A percentile compares a stretch with the other conserved stretches of the same genome.
Conservation (phyloP, 64 coral and sea anemone species). For the Montipora capricornis region DNA sequence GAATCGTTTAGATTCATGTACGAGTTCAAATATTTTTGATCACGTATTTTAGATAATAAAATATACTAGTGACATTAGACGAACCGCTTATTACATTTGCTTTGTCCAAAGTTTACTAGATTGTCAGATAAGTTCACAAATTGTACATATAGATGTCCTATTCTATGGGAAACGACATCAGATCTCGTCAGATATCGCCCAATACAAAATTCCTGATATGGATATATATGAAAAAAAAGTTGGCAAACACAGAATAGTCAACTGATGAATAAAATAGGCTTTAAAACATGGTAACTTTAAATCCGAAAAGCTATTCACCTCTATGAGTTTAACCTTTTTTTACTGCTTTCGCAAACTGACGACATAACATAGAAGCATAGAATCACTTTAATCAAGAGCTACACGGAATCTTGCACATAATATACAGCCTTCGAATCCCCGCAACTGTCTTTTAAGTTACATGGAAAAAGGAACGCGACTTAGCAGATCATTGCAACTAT, state of each 20-base stretch:
- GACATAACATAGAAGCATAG: neutral
- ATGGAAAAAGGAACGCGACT: neutral
- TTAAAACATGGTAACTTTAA: neutral
- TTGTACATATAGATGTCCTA: slow-evolving; percentile 18
- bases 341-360: neutral
- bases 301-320: neutral
- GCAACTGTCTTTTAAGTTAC: neutral
- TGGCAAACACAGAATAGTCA: too few relatives aligned
- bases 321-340: neutral
- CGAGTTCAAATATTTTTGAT: too few relatives aligned
- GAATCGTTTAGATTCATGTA: neutral
- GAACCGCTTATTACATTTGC: slow-evolving; percentile 18
- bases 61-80: neutral
- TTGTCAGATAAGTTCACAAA: neutral
- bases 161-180: slow-evolving; percentile 15
- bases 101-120: neutral
- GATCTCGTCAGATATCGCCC: neutral
- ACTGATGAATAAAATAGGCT: too few relatives aligned
- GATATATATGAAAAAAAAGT: too few relatives aligned
- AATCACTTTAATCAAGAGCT: too few relatives aligned
- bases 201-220: neutral
- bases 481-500: neutral
- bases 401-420: too few relatives aligned
- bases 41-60: neutral
- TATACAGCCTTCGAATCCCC: neutral